Base-by-base conservation (phyloP, 2,888 invertebrate genomes). In the Hydropsyche betteni region DNA sequence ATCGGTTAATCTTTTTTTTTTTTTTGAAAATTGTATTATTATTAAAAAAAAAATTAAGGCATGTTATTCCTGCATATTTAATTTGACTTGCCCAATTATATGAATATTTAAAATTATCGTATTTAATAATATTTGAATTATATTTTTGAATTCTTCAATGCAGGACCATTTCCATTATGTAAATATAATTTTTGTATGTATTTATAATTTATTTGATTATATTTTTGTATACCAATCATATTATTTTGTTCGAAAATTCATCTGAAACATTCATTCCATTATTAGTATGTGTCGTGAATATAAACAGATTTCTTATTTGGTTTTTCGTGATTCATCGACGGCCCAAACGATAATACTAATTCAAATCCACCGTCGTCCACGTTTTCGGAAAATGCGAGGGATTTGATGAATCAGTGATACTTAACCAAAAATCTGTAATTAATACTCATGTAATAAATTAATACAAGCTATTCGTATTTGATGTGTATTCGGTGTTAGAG, bases 401-500 rank as follows among this genome's bases (percentile, higher is more conserved):
- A 12, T 33, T 64, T 36, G 64, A 64, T 64, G 64, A 64, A 64
- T 64, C 34, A n/a, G 34, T 36, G 36, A 64, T 64, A 34, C 64
- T 64, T 7, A 33, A 64, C 36, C 64, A 64, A 64, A 64, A 64
- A 33, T 64, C 64, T 64, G 64, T 64, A 64, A 34, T 64, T 33
- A 64, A 33, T 64, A 36, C 34, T 64, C 52, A 72, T 58, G 12
- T 72, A 72, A 58, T 72, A 55, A 72, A 72, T n/a, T 53, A 36
- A 36, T 34, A 64, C 34, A 6, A 64, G 12, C 64, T 36, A 70
- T 53, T 75, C 69, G 51, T 77, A 69, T 78, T 76, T 73, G 73
- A 55, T 76, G 76, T 78, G 69, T 76, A 78, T 68, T 78, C 36
- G 78, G 53, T 78, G 78, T 78, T 70, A 53, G 53, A 53, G 38